Conservation (phyloP, 2,888 invertebrate genomes). For the Neelides folsomi region DNA sequence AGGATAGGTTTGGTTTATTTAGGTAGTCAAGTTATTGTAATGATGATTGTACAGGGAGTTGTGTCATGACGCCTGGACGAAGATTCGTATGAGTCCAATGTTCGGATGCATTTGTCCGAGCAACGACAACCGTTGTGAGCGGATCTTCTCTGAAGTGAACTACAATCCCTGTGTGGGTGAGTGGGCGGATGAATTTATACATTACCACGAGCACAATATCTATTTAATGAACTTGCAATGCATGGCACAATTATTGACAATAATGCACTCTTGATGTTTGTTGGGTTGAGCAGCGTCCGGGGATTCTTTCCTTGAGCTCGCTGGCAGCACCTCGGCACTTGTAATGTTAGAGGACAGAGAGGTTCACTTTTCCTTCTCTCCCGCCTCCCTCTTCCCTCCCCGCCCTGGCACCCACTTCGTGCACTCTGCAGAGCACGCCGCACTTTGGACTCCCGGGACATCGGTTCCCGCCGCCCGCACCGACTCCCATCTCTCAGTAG, state of each 20-base stretch:
- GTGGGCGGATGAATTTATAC: slow-evolving; percentile 37
- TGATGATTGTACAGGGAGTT: too few relatives aligned
- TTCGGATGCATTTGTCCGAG: slow-evolving; percentile 88
- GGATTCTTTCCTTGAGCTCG: slow-evolving; percentile 41
- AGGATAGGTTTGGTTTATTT: too few relatives aligned
- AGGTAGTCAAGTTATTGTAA: too few relatives aligned
- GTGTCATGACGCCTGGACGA: slow-evolving; percentile 77
- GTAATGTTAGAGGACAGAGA: slow-evolving; percentile 35
- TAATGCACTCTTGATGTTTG: slow-evolving; percentile 6
- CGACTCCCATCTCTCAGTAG: slow-evolving; percentile 37
- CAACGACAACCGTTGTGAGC: slow-evolving; percentile 72
- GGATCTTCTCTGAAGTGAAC: slow-evolving; percentile 76
- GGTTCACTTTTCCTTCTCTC: slow-evolving; percentile 44
- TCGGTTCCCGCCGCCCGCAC: slow-evolving; percentile 36
- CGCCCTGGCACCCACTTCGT: slow-evolving; percentile 36
- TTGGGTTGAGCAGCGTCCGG: slow-evolving; percentile 18
- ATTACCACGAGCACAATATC: too few relatives aligned
- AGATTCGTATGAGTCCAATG: slow-evolving; percentile 70
- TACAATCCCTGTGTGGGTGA: slow-evolving; percentile 89
- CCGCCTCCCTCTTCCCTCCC: slow-evolving; percentile 48
- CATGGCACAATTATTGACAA: too few relatives aligned
- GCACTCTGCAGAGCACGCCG: slow-evolving; percentile 14
- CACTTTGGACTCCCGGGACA: slow-evolving; percentile 19
- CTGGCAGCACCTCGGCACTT: slow-evolving; percentile 48
- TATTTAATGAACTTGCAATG: too few relatives aligned